Base-by-base conservation (phyloP, 2,113 vertebrate genomes). In the Trochalopteron elliotii region DNA sequence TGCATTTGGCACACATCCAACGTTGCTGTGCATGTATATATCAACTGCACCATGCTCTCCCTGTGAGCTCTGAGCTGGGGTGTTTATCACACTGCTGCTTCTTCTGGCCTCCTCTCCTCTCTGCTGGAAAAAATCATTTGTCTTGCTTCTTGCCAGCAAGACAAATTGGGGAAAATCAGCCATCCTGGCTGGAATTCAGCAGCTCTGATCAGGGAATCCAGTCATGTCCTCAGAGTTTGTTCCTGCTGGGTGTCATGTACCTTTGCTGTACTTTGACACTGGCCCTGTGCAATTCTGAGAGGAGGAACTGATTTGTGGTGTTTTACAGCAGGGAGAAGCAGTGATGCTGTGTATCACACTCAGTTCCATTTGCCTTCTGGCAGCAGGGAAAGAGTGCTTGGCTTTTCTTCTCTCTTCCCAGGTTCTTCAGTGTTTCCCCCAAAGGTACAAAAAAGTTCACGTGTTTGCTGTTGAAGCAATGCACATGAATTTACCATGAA, bases 341-440 rank as follows among this genome's bases (percentile, higher is more conserved):
- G 35, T 55, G 40, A 72, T 75, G 63, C 37, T 2, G 1, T 1
- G 0, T 78, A 24, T 71, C 2, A 59, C 0, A 1, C 20, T 60
- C 16, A 3, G 61, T 79, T 79, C 70, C 55, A 13, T 85, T 91
- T 85, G 57, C 42, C 35, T 76, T 85, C 65, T 93, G 65, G 18
- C 70, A 75, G 28, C 53, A 64, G 49, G 37, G 65, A 53, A 49
- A 12, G 17, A 49, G 11, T 1, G 2, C 39, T 45, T 84, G 70
- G 20, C 45, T 83, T 82, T 90, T 85, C 53, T 12, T 1, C 22
- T 79, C 8, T 65, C 15, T 44, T 83, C 60, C 31, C 21, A 6
- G 19, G 23, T 55, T 86, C 71, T 70, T 55, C 55, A 74, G 16
- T 65, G 35, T 74, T 85, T 90, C 15, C 25, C 39, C 20, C 23